These are phyloP conservation scores for Danio aesculapii DNA, from an alignment of 2,797 vertebrate species.

Conservation along the genomic window DNA sequence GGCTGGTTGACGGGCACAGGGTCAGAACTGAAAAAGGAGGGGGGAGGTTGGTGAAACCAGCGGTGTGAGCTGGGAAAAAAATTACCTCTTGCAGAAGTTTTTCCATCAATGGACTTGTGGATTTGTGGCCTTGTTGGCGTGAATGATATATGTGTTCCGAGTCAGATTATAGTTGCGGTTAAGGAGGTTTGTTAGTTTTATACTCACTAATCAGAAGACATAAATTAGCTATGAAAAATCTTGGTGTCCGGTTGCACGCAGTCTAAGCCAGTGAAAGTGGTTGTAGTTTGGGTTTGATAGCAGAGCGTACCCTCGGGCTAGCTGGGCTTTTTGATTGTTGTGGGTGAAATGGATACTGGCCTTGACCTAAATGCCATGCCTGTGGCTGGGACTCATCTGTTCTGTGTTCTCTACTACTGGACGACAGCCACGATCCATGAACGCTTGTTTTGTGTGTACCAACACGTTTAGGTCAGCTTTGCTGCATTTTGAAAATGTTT, in stretches of 20 bases:
- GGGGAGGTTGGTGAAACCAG: constrained; percentile 19
- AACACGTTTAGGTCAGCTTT: constrained; percentile 30
- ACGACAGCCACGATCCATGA: constrained; percentile 53
- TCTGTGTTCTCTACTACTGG: constrained; percentile 54
- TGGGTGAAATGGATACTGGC: constrained; percentile 61
- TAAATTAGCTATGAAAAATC: constrained; percentile 10
- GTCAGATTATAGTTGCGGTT: constrained; percentile 21
- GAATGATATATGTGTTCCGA: constrained; percentile 28
- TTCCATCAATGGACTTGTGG: neutral
- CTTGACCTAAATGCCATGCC: constrained; percentile 64
- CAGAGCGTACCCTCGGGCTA: constrained; percentile 38
- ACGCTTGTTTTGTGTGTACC: constrained; percentile 37
- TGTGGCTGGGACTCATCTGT: constrained; percentile 55
- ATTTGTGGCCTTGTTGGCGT: constrained; percentile 23
- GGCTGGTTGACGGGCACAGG: constrained; percentile 53
- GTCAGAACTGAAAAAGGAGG: constrained; percentile 39
- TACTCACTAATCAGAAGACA: constrained; percentile 7
- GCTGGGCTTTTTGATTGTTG: constrained; percentile 65
- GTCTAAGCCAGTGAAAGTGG: constrained; percentile 39
- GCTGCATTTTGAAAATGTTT: constrained; percentile 21
- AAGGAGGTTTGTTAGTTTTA: constrained; percentile 25
- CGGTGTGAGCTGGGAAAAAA: constrained; percentile 36
- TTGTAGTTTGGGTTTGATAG: constrained; percentile 28
- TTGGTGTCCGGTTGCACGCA: constrained; percentile 9
- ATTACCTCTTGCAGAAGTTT: constrained; percentile 9